These are phyloP conservation scores for Sesia apiformis DNA, from an alignment of 2,888 invertebrate species.

Conservation along the genomic window DNA sequence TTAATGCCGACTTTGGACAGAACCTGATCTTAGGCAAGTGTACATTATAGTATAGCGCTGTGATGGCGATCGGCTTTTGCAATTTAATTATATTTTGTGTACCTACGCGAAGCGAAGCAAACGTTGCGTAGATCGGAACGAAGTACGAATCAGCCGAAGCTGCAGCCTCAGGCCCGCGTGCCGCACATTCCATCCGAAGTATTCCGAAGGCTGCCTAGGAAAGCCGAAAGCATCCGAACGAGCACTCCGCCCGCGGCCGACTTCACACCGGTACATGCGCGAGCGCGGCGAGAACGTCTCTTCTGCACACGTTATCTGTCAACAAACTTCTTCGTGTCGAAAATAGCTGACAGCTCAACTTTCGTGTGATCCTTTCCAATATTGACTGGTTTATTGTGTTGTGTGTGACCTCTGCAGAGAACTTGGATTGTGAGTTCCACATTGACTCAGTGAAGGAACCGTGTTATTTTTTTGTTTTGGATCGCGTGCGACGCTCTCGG, in stretches of 20 bases:
- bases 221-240: slow-evolving; percentile 43
- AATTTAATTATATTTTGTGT: slow-evolving; percentile 67
- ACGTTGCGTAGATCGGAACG: slow-evolving; percentile 51
- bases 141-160: slow-evolving; percentile 30
- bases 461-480: slow-evolving; percentile 68
- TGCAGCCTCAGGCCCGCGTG: slow-evolving; percentile 51
- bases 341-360: slow-evolving; percentile 48
- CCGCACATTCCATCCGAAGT: slow-evolving; percentile 59
- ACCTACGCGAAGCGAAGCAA: slow-evolving; percentile 51
- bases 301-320: slow-evolving; percentile 58
- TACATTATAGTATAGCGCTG: slow-evolving; percentile 56
- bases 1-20: slow-evolving; percentile 70
- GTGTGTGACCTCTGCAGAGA: slow-evolving; percentile 43
- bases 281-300: slow-evolving; percentile 70
- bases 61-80: slow-evolving; percentile 64
- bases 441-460: slow-evolving; percentile 59
- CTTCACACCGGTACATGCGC: slow-evolving; percentile 71
- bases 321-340: slow-evolving; percentile 63
- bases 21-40: slow-evolving; percentile 71
- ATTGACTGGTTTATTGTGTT: slow-evolving; percentile 57
- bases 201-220: slow-evolving; percentile 41
- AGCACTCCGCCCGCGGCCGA: slow-evolving; percentile 49
- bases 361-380: slow-evolving; percentile 48
- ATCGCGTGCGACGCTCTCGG: slow-evolving; percentile 65
- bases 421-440: slow-evolving; percentile 37